Evolutionary conservation across 2,797 vertebrate genomes (phyloP), one percentile per base, ranked within the genome.

Genomic region (Huso huso): DNA sequence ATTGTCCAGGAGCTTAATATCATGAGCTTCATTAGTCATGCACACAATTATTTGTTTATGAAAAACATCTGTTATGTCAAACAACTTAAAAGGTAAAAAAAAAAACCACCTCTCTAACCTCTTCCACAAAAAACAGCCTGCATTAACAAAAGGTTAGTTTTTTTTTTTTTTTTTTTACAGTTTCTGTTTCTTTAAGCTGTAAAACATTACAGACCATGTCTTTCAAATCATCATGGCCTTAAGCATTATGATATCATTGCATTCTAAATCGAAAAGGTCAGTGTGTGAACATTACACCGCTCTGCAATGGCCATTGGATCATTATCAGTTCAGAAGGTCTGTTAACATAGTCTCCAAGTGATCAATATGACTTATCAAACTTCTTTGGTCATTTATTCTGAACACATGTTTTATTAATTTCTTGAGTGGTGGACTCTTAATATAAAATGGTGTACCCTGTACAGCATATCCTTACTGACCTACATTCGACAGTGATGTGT

Each of bases 171-270:
- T 37, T 5, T 37, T 37, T 37, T 37, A 37, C 37, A 5, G 37
- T 37, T 37, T 37, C 5, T 37, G 37, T 37, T 37, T 37, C 37
- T 37, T 37, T 37, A 37, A 37, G 37, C 37, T 37, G 37, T 37
- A 37, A 37, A 69, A 74, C 65, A 71, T 55, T 58, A 55, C 63
- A 71, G 64, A 70, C 65, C 53, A 67, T 70, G 67, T 71, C 15
- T 50, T 58, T 5, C 49, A 53, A 73, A 49, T 65, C 13, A 64
- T 65, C 64, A 65, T 73, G 67, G 72, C 66, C 37, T 49, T 52
- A 58, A 68, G 64, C 69, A 70, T 60, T 67, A 66, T 74, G 64
- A 62, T 63, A 67, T 67, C 61, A 72, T 67, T 68, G 62, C 52
- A 15, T 57, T 65, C 11, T 70, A 49, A 37, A 51, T 15, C n/a